Conservation (phyloP, 2,888 invertebrate genomes). For the Serripes groenlandicus region DNA sequence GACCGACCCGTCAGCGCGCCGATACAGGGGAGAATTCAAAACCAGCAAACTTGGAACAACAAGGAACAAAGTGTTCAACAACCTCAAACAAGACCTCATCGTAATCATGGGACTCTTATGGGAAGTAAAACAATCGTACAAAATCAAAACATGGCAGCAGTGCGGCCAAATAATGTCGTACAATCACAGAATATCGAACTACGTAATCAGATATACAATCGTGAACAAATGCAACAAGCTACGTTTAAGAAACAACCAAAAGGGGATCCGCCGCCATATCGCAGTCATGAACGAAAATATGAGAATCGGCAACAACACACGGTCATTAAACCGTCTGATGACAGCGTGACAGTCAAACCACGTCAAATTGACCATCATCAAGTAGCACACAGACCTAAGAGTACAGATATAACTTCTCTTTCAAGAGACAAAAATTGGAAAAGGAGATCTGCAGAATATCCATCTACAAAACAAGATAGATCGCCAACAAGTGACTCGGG, state of each 20-base stretch:
- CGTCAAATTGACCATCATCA: background rate
- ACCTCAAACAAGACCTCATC: background rate
- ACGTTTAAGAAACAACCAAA: constrained; percentile 32
- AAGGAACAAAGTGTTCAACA: constrained; percentile 8
- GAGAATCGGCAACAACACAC: background rate
- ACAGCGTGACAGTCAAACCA: background rate
- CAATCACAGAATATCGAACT: constrained; percentile 64
- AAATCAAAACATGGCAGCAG: constrained; percentile 88
- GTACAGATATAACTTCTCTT: background rate
- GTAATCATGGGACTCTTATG: constrained; percentile 32
- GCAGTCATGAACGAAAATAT: constrained; percentile 4
- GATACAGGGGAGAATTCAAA: background rate
- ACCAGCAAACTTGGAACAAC: background rate
- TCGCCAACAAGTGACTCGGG: constrained; percentile 12
- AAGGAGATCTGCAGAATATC: constrained; percentile 17
- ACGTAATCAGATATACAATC: constrained; percentile 57
- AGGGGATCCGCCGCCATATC: constrained; percentile 8
- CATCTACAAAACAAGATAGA: background rate
- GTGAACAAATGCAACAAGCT: constrained; percentile 58
- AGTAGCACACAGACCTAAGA: constrained; percentile 26
- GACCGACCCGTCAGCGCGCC: constrained; percentile 11
- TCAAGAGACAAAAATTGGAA: background rate
- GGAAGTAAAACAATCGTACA: constrained; percentile 25
- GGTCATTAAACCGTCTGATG: background rate
- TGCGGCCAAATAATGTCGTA: constrained; percentile 89